Evolutionary conservation across 1,140 invertebrate genomes (phyloP).

Genomic region (Helicorthomorpha holstii): DNA sequence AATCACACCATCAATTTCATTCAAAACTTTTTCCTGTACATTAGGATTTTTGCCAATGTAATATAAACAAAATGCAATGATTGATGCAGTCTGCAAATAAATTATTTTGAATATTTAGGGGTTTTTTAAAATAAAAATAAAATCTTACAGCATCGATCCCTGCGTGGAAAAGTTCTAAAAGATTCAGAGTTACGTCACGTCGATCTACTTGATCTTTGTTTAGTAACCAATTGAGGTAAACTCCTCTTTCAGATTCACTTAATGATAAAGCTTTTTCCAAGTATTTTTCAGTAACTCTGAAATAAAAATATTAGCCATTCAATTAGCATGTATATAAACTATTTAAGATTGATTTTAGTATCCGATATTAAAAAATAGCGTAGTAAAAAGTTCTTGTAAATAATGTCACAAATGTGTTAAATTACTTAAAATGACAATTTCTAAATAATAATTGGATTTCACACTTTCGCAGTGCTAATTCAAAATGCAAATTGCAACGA

Average conservation of each 20-base stretch:
- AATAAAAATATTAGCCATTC: background rate
- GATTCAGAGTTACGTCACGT: conserved; percentile 8
- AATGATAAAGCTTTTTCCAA: background rate
- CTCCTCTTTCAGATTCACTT: background rate
- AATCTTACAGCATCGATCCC: conserved; percentile 13
- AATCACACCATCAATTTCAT: conserved; percentile 20
- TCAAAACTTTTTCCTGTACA: conserved; percentile 22
- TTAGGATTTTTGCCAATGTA: conserved; percentile 25
- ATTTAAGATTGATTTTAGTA: too few species aligned
- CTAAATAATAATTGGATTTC: background rate
- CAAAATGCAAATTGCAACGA: too few species aligned
- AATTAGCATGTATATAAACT: too few species aligned
- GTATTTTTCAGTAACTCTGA: background rate
- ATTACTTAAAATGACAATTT: background rate
- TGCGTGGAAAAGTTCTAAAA: conserved; percentile 11
- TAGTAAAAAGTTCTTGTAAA: too few species aligned
- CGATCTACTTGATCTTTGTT: background rate
- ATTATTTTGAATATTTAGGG: too few species aligned
- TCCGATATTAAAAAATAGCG: too few species aligned
- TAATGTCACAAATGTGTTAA: background rate
- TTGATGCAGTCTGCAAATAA: conserved; percentile 21
- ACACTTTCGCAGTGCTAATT: too few species aligned
- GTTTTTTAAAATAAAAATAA: too few species aligned
- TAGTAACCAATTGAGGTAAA: background rate
- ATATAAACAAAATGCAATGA: conserved; percentile 23